Percentiles rank a stretch among this genome's conserved stretches.
Conservation (phyloP, 2,888 invertebrate genomes). For the Thyatira batis region DNA sequence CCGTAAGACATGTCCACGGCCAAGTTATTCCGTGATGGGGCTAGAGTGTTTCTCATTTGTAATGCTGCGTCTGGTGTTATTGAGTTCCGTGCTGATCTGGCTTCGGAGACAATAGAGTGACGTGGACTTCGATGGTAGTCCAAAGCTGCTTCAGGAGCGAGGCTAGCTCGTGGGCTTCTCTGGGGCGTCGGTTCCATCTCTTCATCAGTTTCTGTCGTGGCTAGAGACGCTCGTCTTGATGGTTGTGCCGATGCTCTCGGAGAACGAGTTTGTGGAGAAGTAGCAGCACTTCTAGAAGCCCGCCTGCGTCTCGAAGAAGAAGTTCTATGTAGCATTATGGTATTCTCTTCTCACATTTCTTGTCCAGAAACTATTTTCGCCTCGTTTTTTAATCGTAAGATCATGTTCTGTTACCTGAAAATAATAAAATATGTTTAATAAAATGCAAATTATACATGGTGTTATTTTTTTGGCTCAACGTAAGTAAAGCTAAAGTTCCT, state of each 20-base stretch:
- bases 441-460: conserved; percentile 14
- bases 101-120: conserved; percentile 80
- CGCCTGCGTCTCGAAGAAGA: conserved; percentile 86
- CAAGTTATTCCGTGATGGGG: conserved; percentile 83
- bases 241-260: conserved; percentile 74
- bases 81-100: conserved; percentile 84
- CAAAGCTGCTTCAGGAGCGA: conserved; percentile 80
- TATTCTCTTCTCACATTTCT: conserved; percentile 12
- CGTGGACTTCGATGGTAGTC: conserved; percentile 83
- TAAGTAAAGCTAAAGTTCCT: conserved; percentile 35
- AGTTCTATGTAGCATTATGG: conserved; percentile 84
- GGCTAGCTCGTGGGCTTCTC: conserved; percentile 81
- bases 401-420: conserved; percentile 29
- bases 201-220: conserved; percentile 84
- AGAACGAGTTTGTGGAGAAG: conserved; percentile 83
- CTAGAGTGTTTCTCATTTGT: conserved; percentile 79
- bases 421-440: conserved; percentile 16
- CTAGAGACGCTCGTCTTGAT: conserved; percentile 81
- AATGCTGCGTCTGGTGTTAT: conserved; percentile 83
- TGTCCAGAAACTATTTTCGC: not conserved
- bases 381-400: not conserved
- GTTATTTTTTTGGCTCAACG: conserved; percentile 25
- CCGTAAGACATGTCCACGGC: conserved; percentile 82
- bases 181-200: conserved; percentile 73
- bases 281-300: conserved; percentile 85